Percentiles rank a stretch among this genome's conserved stretches.
Evolutionary conservation across 1,140 invertebrate species (phyloP).

Genomic region (Papilio helenus): DNA sequence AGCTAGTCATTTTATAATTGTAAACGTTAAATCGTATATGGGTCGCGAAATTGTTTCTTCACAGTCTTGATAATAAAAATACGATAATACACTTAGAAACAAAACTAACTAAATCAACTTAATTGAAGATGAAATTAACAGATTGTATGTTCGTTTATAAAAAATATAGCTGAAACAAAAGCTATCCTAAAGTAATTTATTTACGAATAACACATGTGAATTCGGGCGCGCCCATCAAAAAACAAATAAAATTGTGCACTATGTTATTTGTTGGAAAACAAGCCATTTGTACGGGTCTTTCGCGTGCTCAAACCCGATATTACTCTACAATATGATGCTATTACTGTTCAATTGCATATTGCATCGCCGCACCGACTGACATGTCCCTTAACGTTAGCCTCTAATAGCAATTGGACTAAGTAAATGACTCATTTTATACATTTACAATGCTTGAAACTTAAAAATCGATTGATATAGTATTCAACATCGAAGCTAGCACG

Average conservation of each 20-base stretch:
- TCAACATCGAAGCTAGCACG: no score
- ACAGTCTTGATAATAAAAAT: not conserved
- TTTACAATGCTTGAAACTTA: not conserved
- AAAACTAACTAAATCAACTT: not conserved
- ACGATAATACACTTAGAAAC: no score
- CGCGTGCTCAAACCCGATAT: slow-evolving; percentile 28
- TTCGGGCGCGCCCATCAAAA: slow-evolving; percentile 23
- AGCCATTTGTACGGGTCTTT: slow-evolving; percentile 38
- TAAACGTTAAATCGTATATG: no score
- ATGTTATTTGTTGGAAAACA: slow-evolving; percentile 37
- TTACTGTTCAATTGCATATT: slow-evolving; percentile 40
- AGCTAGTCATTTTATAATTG: no score
- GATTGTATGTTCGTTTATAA: not conserved
- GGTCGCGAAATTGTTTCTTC: no score
- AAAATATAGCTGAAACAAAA: slow-evolving; percentile 3
- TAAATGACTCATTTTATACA: not conserved
- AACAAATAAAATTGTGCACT: slow-evolving; percentile 35
- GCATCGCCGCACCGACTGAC: slow-evolving; percentile 21
- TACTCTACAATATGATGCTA: slow-evolving; percentile 36
- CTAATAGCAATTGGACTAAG: slow-evolving; percentile 18
- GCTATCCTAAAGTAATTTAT: slow-evolving; percentile 33
- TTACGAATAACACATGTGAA: slow-evolving; percentile 34
- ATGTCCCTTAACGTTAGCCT: not conserved
- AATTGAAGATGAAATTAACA: not conserved
- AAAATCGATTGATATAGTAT: not conserved